Percentiles rank a stretch among this genome's conserved stretches.
These are phyloP conservation scores for Cinclus mexicanus DNA, from an alignment of 2,113 vertebrate species.

Conservation along the genomic window DNA sequence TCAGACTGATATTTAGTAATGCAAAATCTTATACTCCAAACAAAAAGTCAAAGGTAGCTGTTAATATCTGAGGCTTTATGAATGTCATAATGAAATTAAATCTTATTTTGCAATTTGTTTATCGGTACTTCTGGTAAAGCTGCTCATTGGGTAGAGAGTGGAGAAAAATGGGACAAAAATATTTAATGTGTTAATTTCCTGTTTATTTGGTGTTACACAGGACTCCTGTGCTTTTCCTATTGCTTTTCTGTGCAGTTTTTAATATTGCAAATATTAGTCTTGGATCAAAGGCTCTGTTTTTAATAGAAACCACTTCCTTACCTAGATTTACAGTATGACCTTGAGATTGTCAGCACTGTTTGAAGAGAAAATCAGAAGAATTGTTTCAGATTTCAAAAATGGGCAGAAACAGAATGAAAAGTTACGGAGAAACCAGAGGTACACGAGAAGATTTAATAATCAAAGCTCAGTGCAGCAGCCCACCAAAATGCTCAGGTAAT, in stretches of 20 bases:
- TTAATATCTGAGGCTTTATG: not conserved
- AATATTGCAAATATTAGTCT: not conserved
- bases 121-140: not conserved
- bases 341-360: slow-evolving; percentile 92
- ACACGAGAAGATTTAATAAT: slow-evolving; percentile 79
- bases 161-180: not conserved
- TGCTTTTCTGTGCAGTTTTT: not conserved
- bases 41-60: slow-evolving; percentile 92
- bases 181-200: not conserved
- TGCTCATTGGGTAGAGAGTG: not conserved
- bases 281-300: not conserved
- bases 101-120: not conserved
- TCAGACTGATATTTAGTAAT: slow-evolving; percentile 92
- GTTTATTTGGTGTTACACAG: not conserved
- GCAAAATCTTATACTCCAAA: slow-evolving; percentile 96
- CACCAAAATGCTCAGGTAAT: slow-evolving; percentile 70
- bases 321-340: slow-evolving; percentile 97
- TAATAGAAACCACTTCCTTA: not conserved
- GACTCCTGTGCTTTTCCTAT: not conserved
- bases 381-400: slow-evolving; percentile 90
- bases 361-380: slow-evolving; percentile 89
- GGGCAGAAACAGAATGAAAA: slow-evolving; percentile 88
- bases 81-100: not conserved
- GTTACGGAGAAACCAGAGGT: slow-evolving; percentile 86
- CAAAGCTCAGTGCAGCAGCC: slow-evolving; percentile 62